Conservation (phyloP, 2,113 vertebrate genomes). For the Thryonomys swinderianus region DNA sequence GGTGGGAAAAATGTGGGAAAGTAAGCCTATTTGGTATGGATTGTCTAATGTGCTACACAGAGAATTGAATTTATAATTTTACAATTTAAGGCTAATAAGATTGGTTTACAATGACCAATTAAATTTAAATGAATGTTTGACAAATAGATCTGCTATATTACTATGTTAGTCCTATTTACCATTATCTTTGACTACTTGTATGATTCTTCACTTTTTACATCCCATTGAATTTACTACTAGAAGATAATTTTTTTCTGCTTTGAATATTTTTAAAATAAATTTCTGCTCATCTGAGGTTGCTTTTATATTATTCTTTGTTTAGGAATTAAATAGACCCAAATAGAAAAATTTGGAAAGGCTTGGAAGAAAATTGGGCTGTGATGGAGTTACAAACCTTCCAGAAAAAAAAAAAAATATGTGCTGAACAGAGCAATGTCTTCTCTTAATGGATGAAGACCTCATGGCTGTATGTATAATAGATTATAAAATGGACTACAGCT, state of each 20-base stretch:
- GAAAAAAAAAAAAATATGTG: not conserved
- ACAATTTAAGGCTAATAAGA: not conserved
- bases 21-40: rapidly evolving
- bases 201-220: not conserved
- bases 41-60: no score
- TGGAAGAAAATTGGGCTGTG: not conserved
- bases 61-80: not conserved
- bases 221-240: not conserved
- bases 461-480: no score
- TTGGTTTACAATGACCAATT: not conserved
- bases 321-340: not conserved
- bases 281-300: not conserved
- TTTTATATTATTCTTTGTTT: not conserved
- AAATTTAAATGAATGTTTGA: not conserved
- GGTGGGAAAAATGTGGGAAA: not conserved
- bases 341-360: not conserved
- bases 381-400: not conserved
- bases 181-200: not conserved
- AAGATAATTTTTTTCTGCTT: not conserved
- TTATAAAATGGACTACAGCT: not conserved
- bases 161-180: not conserved
- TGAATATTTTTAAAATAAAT: not conserved
- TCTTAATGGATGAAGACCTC: not conserved
- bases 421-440: not conserved
- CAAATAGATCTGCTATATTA: not conserved